Conservation (phyloP, 2,888 invertebrate species). For the Chouioia cunea region DNA sequence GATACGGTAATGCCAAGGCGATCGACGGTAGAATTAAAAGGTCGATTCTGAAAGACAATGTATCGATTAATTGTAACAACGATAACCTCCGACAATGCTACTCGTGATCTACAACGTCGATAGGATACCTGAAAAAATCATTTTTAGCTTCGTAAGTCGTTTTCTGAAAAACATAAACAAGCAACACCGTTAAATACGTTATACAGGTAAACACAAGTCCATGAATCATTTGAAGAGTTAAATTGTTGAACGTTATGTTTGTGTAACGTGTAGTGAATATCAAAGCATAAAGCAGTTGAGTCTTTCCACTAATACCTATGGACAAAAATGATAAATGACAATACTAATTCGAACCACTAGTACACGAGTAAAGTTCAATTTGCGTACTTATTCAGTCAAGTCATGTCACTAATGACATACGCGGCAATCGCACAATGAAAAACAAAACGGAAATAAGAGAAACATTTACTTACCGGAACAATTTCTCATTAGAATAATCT, state of each 20-base stretch:
- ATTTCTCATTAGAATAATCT: slow-evolving; percentile 39
- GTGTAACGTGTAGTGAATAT: slow-evolving; percentile 38
- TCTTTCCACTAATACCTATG: slow-evolving; percentile 46
- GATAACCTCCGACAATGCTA: no score
- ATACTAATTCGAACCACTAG: no score
- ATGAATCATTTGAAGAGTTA: slow-evolving; percentile 37
- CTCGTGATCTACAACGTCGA: not conserved
- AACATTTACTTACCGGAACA: slow-evolving; percentile 39
- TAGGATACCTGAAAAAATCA: slow-evolving; percentile 45
- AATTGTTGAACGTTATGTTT: slow-evolving; percentile 30
- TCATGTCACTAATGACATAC: no score
- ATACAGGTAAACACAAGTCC: slow-evolving; percentile 35
- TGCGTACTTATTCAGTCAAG: no score
- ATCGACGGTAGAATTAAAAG: slow-evolving; percentile 41
- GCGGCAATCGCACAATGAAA: no score
- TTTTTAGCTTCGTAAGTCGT: slow-evolving; percentile 43
- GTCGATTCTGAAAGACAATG: slow-evolving; percentile 34
- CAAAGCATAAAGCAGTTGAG: slow-evolving; percentile 42
- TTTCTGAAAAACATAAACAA: slow-evolving; percentile 36
- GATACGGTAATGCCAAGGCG: slow-evolving; percentile 25
- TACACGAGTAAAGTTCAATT: no score
- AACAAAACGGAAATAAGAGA: no score
- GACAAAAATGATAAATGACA: not conserved
- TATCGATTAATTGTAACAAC: not conserved
- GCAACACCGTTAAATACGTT: slow-evolving; percentile 40